Base-by-base conservation (phyloP, 2,113 vertebrate genomes). In the Eulemur macaco region DNA sequence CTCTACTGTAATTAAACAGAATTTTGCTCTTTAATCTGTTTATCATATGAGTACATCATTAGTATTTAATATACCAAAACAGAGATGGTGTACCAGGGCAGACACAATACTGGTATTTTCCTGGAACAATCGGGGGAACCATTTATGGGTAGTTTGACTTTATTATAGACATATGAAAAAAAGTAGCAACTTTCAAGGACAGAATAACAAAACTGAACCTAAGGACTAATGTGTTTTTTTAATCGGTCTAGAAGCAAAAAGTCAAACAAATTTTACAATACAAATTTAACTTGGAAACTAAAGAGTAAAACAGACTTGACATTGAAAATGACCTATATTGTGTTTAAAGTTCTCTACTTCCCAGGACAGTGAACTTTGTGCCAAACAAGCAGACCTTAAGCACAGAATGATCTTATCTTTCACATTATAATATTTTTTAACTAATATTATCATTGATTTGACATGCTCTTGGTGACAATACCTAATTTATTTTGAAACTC, bases 401-500 rank as follows among this genome's bases (percentile, higher is more conserved):
- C 63, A 94, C 89, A 95, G 25, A 94, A 83, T 96, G 96, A 94
- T 93, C 69, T 97, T 95, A 93, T 97, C 73, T 95, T 96, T 96
- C 86, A 97, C 97, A 98, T 97, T 97, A 95, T 96, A 95, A 95
- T 93, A 87, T 93, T 94, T 82, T 97, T 88, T 97, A 91, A 91
- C 97, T 96, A 97, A 97, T 98, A 93, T 98, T 97, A 93, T 84
- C 97, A 97, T 86, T 96, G 96, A 96, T 95, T 97, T 98, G 97
- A 98, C 97, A 95, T 93, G 87, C 69, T 97, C 86, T 97, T 96
- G 89, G 80, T 98, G 97, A 98, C 97, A 97, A 97, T 98, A 86
- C 23, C 96, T 98, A 98, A 98, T 98, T 98, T 98, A 98, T 91
- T 97, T 97, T 98, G 96, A 97, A 96, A 97, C 45, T 94, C 89